Conservation (phyloP, 1,140 invertebrate species). For the Nebria ingens region DNA sequence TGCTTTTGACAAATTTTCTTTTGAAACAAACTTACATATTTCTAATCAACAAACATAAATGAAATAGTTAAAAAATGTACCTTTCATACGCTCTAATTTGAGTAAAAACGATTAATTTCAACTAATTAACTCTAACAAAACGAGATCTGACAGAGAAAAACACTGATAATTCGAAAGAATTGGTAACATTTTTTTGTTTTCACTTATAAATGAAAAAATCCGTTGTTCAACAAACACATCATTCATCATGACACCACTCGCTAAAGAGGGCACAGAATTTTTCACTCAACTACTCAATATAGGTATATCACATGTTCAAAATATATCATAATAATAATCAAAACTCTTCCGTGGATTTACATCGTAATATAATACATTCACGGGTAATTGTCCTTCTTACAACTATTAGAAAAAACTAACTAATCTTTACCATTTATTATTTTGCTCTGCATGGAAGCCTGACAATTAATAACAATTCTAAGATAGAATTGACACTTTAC, state of each 20-base stretch:
- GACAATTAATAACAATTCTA: not conserved
- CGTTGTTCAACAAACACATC: not conserved
- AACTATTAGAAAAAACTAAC: not conserved
- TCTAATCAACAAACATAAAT: too few relatives aligned
- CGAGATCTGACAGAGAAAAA: not conserved
- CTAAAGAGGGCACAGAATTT: not conserved
- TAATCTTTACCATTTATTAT: not conserved
- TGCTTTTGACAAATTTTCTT: too few relatives aligned
- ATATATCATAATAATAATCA: conserved; percentile 2
- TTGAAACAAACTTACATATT: too few relatives aligned
- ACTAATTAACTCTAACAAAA: not conserved
- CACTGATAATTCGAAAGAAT: not conserved
- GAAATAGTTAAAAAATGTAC: not conserved
- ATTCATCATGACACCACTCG: not conserved
- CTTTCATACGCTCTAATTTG: not conserved
- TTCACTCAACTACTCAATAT: not conserved
- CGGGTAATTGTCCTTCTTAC: not conserved
- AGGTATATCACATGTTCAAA: conserved; percentile 8
- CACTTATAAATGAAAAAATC: too few relatives aligned
- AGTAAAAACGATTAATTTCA: not conserved
- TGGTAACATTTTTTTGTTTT: conserved; percentile 3
- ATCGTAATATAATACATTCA: not conserved
- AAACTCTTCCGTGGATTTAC: not conserved
- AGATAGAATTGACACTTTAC: not conserved
- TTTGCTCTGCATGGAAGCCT: not conserved